Evolutionary conservation across 2,797 vertebrate genomes (phyloP), one percentile per base, ranked within the genome.

Genomic region (Sebastes jordani): DNA sequence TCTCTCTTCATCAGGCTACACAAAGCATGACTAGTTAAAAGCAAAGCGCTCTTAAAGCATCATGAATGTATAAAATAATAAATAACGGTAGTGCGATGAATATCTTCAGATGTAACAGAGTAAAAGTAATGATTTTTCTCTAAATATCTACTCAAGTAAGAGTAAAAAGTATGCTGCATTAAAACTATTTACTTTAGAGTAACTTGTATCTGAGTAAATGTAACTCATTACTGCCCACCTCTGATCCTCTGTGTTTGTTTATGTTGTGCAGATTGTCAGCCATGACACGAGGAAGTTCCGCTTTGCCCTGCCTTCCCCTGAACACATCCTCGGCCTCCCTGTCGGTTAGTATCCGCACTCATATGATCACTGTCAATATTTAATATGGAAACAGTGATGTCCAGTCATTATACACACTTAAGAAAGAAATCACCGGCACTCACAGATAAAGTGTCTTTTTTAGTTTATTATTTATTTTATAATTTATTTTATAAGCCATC

Each of bases 231-330:
- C 42, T 49, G 0, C 7, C 16, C 3, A 49, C 42, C 42, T 49
- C 6, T 80, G 32, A 25, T 27, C 7, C 20, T 10, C 3, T 34
- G 46, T 68, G 13, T 27, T 25, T 87, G 3, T 54, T 61, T 32
- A 75, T 54, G 6, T 46, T 64, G 86, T 72, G 22, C 82, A 99
- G 99, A 94, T 97, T 6, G 91, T 99, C 79, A 99, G 95, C 80
- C 98, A 97, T 20, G 98, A 99, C 90, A 99, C 99, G 0, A 96
- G 98, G 82, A 97, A 88, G 81, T 99, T 99, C 81, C 97, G 97
- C 29, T 99, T 99, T 6, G 97, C 97, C 1, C 95, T 99, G 78
- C 97, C 97, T 0, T 96, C 96, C 1, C 71, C 87, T 1, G 92
- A 97, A 2, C 97, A 99, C 7, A 30, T 99, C 78, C 95, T 99